phyloP scores from a whole-genome alignment of 2,113 vertebrate species.

The Alligator sinensis region DNA sequence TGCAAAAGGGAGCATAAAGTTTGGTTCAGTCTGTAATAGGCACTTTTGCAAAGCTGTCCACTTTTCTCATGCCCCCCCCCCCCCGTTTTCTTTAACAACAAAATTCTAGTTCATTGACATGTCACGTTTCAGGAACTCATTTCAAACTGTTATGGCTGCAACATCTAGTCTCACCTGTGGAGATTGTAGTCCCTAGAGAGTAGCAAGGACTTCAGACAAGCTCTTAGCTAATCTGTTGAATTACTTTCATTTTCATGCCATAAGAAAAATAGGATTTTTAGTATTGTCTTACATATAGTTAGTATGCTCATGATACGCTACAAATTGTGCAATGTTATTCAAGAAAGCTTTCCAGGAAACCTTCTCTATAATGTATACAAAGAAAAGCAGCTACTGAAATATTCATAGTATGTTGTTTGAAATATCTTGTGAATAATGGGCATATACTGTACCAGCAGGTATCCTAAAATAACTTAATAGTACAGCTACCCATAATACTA shows the following conservation, averaged over 20 bases:
- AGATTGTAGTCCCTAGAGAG: neutral
- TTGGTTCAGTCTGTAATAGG: neutral
- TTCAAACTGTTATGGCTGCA: neutral
- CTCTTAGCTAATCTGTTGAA: neutral
- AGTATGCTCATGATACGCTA: accelerated
- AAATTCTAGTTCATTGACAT: neutral
- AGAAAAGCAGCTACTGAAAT: neutral
- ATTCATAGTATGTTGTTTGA: neutral
- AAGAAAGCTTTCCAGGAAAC: neutral
- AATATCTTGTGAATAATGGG: slow-evolving; percentile 5
- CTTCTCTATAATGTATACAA: neutral
- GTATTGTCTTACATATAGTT: neutral
- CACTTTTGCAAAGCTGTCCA: neutral
- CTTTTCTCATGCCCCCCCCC: neutral
- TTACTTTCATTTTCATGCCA: neutral
- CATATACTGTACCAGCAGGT: neutral
- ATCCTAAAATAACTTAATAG: slow-evolving; percentile 14
- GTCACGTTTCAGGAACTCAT: neutral
- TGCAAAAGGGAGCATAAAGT: neutral
- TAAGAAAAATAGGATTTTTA: neutral
- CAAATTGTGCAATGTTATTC: neutral
- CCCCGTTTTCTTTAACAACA: neutral
- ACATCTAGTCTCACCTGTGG: neutral
- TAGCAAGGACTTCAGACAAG: neutral
- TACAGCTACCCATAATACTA: neutral